Evolutionary conservation across 1,140 invertebrate species (phyloP), one percentile per base, ranked within the genome.

Genomic region (Bombus vancouverensis): DNA sequence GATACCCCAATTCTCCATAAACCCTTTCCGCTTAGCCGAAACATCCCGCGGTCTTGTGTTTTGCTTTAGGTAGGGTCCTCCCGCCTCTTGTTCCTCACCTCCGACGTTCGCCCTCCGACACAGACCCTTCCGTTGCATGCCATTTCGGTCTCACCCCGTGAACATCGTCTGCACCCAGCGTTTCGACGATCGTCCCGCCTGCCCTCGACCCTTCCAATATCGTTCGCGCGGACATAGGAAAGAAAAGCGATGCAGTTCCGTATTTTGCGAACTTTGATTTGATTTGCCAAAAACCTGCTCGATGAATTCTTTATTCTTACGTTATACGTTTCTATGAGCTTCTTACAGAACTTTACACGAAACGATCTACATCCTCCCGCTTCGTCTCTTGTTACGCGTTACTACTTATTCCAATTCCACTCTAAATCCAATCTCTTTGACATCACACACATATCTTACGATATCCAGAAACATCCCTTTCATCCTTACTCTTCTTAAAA

Each of bases 1-100:
- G 89, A 86, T 79, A 90, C 87, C 92, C 91, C 89, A 91, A 92
- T 92, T 92, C 83, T 87, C 92, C 88, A 86, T 91, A 92, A 93
- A 94, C 93, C 93, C 93, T 93, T 93, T 93, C 84, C 92, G 93
- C 92, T 93, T 93, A 93, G 88, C 91, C 89, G 86, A 85, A 89
- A 91, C 90, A 91, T 92, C 91, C 86, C 88, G 90, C 68, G 87
- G 81, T 90, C 88, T 93, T 91, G 89, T 92, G 88, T 91, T 92
- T 92, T 91, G 91, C 88, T 91, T 88, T 76, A 62, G 86, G 34
- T 87, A 47, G 76, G 86, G 83, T 87, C 76, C 76, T 85, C 82
- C 59, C 75, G 34, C 75, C 75, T 87, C 86, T 72, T 76, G 57
- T 81, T 86, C n/a, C 76, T 57, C 78, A 57, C 57, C 83, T 47